A percentile compares a stretch with the other conserved stretches of the same genome.
Evolutionary conservation across 2,888 invertebrate species (phyloP).

Genomic region (Brachycybe producta): DNA sequence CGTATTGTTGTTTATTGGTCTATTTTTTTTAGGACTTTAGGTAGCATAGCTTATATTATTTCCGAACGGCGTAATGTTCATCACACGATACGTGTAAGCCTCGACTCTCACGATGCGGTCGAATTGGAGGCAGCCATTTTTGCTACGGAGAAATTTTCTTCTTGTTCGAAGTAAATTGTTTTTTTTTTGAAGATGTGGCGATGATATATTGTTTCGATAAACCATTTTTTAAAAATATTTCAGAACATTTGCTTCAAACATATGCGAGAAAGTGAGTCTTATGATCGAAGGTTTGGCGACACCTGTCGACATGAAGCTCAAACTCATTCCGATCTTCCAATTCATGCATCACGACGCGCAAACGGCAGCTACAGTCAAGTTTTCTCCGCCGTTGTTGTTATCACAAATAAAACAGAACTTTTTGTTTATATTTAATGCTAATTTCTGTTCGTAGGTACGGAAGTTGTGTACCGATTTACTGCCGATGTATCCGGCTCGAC

Average conservation of each 20-base stretch:
- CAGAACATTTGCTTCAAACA: constrained; percentile 85
- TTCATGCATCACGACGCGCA: constrained; percentile 80
- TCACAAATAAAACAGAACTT: background rate
- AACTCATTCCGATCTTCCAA: constrained; percentile 76
- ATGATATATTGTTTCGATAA: background rate
- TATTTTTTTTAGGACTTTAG: constrained; percentile 50
- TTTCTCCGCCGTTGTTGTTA: background rate
- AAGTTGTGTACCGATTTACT: constrained; percentile 58
- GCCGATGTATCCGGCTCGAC: constrained; percentile 62
- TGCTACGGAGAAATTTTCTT: constrained; percentile 87
- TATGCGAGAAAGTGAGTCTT: constrained; percentile 87
- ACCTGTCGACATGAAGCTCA: constrained; percentile 78
- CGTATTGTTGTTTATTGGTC: background rate
- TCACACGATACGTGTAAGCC: constrained; percentile 76
- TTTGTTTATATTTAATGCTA: background rate
- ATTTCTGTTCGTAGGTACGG: constrained; percentile 45
- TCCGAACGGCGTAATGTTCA: constrained; percentile 89
- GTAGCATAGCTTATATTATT: constrained; percentile 83
- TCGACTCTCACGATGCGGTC: constrained; percentile 88
- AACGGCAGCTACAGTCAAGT: constrained; percentile 54
- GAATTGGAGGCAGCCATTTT: constrained; percentile 94
- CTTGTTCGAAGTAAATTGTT: constrained; percentile 64
- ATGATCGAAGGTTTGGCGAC: constrained; percentile 90
- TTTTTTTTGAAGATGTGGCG: background rate
- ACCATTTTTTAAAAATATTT: too few relatives aligned